phyloP scores from a whole-genome alignment of 2,888 invertebrate genomes.

The Halictus quadricinctus region DNA sequence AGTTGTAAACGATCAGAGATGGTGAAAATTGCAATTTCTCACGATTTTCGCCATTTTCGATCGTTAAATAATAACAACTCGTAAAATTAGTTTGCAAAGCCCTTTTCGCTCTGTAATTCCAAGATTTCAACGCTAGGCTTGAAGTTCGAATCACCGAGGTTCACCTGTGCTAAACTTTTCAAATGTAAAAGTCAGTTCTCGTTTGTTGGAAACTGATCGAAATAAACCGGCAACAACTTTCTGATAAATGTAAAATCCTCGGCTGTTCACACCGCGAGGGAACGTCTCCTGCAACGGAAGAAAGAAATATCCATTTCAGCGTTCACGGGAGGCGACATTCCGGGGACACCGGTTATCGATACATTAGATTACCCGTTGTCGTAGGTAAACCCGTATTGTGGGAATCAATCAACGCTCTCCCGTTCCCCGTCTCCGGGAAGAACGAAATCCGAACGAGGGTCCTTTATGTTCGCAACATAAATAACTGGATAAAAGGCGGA shows the following conservation, averaged over 20 bases:
- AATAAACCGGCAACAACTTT: neutral
- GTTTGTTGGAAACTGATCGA: neutral
- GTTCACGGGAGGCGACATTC: neutral
- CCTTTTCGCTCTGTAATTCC: neutral
- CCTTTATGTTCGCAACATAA: slow-evolving; percentile 73
- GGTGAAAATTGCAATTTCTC: neutral
- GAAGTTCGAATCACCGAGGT: no score
- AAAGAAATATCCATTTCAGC: slow-evolving; percentile 20
- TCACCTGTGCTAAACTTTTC: neutral
- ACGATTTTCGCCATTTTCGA: neutral
- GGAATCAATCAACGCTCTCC: slow-evolving; percentile 67
- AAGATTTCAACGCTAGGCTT: neutral
- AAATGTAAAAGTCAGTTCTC: neutral
- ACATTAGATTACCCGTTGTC: slow-evolving; percentile 58
- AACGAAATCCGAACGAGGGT: slow-evolving; percentile 60
- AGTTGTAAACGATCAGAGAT: neutral
- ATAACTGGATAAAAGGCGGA: slow-evolving; percentile 76
- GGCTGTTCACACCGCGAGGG: neutral
- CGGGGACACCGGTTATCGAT: slow-evolving; percentile 58
- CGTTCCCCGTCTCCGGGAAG: slow-evolving; percentile 16
- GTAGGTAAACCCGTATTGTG: slow-evolving; percentile 57
- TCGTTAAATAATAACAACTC: no score
- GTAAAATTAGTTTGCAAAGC: no score
- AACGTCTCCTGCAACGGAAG: neutral
- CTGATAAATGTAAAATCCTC: neutral